Evolutionary conservation across 2,797 vertebrate genomes (phyloP), one percentile per base, ranked within the genome.

Genomic region (Trichosurus vulpecula): DNA sequence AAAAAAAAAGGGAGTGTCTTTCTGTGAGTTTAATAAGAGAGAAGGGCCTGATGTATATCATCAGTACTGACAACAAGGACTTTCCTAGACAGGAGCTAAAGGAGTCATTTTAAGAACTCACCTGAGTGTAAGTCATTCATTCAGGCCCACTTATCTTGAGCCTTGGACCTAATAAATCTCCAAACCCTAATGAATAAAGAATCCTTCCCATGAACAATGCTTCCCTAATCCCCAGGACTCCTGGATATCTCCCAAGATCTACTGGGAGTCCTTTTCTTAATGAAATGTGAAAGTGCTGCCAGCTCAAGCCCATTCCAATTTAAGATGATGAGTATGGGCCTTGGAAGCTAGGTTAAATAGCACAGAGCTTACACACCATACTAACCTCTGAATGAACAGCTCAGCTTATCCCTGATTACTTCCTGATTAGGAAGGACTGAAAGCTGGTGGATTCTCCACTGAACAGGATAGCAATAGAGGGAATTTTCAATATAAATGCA

Each of bases 21-120:
- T 91, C 92, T 12, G 29, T 90, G 31, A 31, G 6, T 91, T 91
- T 96, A 54, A 35, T 91, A 90, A 92, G 90, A 91, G 27, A 90
- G 93, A 93, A 91, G n/a, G 91, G 94, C 92, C 41, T 6, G 8
- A 35, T 93, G 58, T 9, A 19, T 81, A 52, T 92, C 93, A 91
- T 11, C 95, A 54, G 92, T 92, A 94, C 25, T 74, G 35, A 74
- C 1, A 14, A 13, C 12, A 81, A 47, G 14, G 52, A 29, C 92
- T 93, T 96, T 95, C 61, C 94, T 91, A 91, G 41, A 89, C 66
- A 90, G 58, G 94, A 97, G 58, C 25, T 41, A 57, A 92, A 95
- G 90, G 13, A 61, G 58, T 53, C 51, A 89, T 87, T 87, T 55
- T 93, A 87, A 55, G 91, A 91, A 93, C 31, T 90, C 51, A 94